These are phyloP conservation scores for Sporophila hypoxantha DNA, from an alignment of 2,113 vertebrate species.

Conservation along the genomic window DNA sequence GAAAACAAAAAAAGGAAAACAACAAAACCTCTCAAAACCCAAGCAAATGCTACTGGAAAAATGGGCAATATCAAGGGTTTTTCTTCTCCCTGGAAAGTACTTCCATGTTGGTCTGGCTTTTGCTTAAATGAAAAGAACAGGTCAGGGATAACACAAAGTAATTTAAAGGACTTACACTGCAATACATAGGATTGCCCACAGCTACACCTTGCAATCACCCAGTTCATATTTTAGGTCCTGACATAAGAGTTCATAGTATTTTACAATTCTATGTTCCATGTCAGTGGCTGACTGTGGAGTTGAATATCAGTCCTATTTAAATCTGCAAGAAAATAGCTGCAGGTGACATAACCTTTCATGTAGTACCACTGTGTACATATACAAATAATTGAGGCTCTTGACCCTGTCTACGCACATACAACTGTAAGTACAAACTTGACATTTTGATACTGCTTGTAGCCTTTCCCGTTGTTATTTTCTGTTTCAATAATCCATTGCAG, in stretches of 20 bases:
- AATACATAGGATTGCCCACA: slow-evolving; percentile 64
- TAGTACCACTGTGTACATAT: slow-evolving; percentile 88
- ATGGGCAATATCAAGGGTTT: not conserved
- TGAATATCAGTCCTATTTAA: slow-evolving; percentile 84
- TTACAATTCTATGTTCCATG: slow-evolving; percentile 81
- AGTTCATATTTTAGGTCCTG: slow-evolving; percentile 75
- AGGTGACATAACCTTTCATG: slow-evolving; percentile 98
- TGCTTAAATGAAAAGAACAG: slow-evolving; percentile 62
- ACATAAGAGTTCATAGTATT: slow-evolving; percentile 71
- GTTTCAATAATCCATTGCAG: slow-evolving; percentile 98
- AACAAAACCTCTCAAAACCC: not conserved
- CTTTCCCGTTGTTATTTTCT: slow-evolving; percentile 94
- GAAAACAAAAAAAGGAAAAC: rapidly evolving
- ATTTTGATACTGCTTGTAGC: slow-evolving; percentile 97
- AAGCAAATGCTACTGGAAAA: not conserved
- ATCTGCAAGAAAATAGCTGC: slow-evolving; percentile 91
- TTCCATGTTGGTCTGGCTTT: slow-evolving; percentile 42
- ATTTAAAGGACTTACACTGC: slow-evolving; percentile 54
- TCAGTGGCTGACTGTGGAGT: slow-evolving; percentile 77
- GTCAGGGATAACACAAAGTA: slow-evolving; percentile 61
- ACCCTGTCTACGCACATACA: slow-evolving; percentile 91
- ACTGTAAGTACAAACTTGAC: slow-evolving; percentile 99
- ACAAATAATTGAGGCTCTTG: slow-evolving; percentile 99
- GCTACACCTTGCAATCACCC: slow-evolving; percentile 76
- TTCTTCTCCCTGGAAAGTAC: not conserved